A percentile compares a stretch with the other conserved stretches of the same genome.
These are phyloP conservation scores for Lethrus apterus DNA, from an alignment of 1,140 invertebrate species.

Conservation along the genomic window DNA sequence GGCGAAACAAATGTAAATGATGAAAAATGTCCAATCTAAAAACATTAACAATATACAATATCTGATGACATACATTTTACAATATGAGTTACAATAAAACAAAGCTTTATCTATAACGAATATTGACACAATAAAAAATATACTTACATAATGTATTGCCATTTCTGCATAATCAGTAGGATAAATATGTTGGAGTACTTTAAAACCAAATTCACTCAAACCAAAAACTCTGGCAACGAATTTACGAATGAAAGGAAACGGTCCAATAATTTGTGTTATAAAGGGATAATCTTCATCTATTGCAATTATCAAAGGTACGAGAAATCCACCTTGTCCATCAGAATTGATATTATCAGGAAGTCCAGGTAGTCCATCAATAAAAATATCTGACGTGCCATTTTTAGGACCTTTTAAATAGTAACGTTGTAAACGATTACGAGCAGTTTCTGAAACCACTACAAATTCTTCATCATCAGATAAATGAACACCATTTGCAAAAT, in stretches of 20 bases:
- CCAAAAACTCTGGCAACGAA: constrained; percentile 48
- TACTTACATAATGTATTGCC: constrained; percentile 48
- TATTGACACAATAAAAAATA: constrained; percentile 26
- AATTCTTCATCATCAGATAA: constrained; percentile 68
- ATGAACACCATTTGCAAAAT: constrained; percentile 75
- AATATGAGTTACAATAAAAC: constrained; percentile 17
- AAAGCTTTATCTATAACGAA: constrained; percentile 2
- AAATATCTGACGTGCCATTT: constrained; percentile 63
- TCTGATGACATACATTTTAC: no score
- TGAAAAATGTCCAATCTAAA: constrained; percentile 48
- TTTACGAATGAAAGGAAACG: constrained; percentile 54
- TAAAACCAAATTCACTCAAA: constrained; percentile 52
- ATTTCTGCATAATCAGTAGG: constrained; percentile 51
- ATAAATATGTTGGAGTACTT: constrained; percentile 48
- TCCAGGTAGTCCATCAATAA: constrained; percentile 73
- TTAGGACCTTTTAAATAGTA: constrained; percentile 69
- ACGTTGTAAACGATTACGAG: constrained; percentile 48
- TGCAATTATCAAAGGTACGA: constrained; percentile 51
- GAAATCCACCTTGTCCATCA: constrained; percentile 59
- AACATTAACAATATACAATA: no score
- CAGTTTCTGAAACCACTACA: constrained; percentile 63
- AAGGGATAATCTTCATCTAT: constrained; percentile 47
- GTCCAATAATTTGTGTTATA: constrained; percentile 43
- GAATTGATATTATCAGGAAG: constrained; percentile 69
- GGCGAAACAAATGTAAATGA: constrained; percentile 18